Conservation (phyloP, 1,140 invertebrate species). For the Ptiloglossa arizonensis region DNA sequence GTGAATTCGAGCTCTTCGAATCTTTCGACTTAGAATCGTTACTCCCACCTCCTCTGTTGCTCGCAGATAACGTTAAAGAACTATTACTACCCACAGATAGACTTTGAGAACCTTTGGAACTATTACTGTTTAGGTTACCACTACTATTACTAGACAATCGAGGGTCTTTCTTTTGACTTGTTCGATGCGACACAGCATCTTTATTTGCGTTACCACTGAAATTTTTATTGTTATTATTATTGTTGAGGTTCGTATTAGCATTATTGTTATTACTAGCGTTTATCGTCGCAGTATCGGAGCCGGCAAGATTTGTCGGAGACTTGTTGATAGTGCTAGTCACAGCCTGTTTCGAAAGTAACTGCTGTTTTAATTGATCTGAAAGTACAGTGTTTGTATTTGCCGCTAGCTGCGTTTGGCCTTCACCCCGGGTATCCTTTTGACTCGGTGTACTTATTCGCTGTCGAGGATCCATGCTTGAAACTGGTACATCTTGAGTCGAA, state of each 20-base stretch:
- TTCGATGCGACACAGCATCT: slow-evolving; percentile 78
- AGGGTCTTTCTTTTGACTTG: slow-evolving; percentile 79
- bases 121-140: slow-evolving; percentile 72
- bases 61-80: slow-evolving; percentile 53
- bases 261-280: slow-evolving; percentile 77
- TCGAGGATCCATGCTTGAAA: slow-evolving; percentile 51
- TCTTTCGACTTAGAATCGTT: slow-evolving; percentile 66
- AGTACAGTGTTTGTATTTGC: slow-evolving; percentile 72
- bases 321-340: slow-evolving; percentile 74
- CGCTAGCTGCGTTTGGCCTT: slow-evolving; percentile 60
- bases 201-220: slow-evolving; percentile 77
- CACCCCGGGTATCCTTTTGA: slow-evolving; percentile 59
- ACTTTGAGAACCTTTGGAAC: slow-evolving; percentile 68
- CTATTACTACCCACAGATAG: slow-evolving; percentile 66
- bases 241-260: slow-evolving; percentile 74
- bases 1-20: slow-evolving; percentile 59
- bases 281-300: slow-evolving; percentile 65
- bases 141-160: slow-evolving; percentile 78
- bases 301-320: slow-evolving; percentile 65
- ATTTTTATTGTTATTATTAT: slow-evolving; percentile 77
- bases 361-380: slow-evolving; percentile 77
- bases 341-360: slow-evolving; percentile 74
- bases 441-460: slow-evolving; percentile 55
- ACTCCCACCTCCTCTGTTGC: slow-evolving; percentile 67
- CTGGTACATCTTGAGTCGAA: slow-evolving; percentile 55